Evolutionary conservation across 2,113 vertebrate species (phyloP).

Genomic region (Triplophysa siluroides): DNA sequence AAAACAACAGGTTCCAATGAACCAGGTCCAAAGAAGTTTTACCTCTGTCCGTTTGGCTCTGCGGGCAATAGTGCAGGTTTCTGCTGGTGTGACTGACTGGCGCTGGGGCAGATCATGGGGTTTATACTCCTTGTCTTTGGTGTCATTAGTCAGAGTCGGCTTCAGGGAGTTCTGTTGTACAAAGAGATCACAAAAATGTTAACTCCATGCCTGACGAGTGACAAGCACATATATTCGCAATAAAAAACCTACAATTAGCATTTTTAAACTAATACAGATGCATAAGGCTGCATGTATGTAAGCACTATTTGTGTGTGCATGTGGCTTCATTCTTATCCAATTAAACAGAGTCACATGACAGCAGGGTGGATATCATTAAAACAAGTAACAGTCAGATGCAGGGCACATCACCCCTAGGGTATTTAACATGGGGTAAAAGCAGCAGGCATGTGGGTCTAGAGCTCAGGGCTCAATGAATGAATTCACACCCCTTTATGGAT

Average conservation of each 20-base stretch:
- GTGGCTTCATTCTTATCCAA: constrained; percentile 14
- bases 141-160: constrained; percentile 86
- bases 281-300: background rate
- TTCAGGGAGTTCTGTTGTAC: constrained; percentile 78
- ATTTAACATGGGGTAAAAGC: constrained; percentile 21
- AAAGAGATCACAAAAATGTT: background rate
- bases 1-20: background rate
- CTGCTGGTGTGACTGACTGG: constrained; percentile 85
- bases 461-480: constrained; percentile 6
- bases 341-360: constrained; percentile 24
- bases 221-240: background rate
- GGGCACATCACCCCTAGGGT: constrained; percentile 32
- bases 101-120: constrained; percentile 93
- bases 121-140: constrained; percentile 95
- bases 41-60: constrained; percentile 93
- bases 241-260: background rate
- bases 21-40: constrained; percentile 43
- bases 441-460: constrained; percentile 13
- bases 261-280: background rate
- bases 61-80: constrained; percentile 87
- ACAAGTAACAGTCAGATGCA: constrained; percentile 21
- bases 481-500: background rate
- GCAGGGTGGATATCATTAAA: constrained; percentile 20
- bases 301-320: background rate
- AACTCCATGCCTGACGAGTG: background rate